Conservation (phyloP, 1,140 invertebrate genomes). For the Pseudomyrmex flavicornis region DNA sequence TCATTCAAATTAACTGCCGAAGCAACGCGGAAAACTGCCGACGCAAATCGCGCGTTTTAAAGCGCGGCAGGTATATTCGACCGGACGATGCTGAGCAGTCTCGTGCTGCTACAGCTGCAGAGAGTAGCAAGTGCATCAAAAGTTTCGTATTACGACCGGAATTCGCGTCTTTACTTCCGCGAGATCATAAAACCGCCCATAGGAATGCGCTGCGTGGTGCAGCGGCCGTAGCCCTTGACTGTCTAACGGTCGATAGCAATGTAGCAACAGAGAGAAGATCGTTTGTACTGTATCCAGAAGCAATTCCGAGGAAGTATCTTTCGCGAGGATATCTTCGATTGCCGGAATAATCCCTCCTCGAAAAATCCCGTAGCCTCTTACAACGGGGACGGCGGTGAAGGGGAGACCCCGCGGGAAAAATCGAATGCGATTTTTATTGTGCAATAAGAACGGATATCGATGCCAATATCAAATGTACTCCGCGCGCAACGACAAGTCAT, state of each 20-base stretch:
- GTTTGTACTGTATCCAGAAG: slow-evolving; percentile 17
- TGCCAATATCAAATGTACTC: slow-evolving; percentile 39
- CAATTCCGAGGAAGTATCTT: slow-evolving; percentile 42
- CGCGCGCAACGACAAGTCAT: slow-evolving; percentile 10
- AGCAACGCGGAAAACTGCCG: slow-evolving; percentile 5
- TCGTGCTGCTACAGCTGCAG: slow-evolving; percentile 71
- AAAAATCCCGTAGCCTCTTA: slow-evolving; percentile 27
- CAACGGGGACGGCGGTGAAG: not conserved
- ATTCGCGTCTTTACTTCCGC: slow-evolving; percentile 76
- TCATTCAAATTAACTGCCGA: slow-evolving; percentile 44
- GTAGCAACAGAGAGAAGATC: slow-evolving; percentile 10
- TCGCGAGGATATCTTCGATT: slow-evolving; percentile 31
- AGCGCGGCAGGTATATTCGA: slow-evolving; percentile 19
- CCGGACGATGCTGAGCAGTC: slow-evolving; percentile 44
- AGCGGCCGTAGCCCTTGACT: slow-evolving; percentile 45
- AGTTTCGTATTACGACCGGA: slow-evolving; percentile 75
- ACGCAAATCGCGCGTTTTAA: slow-evolving; percentile 7
- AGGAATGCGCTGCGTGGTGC: slow-evolving; percentile 71
- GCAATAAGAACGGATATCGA: slow-evolving; percentile 47
- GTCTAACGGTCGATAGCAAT: slow-evolving; percentile 14
- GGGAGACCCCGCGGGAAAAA: not conserved
- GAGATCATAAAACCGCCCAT: slow-evolving; percentile 78
- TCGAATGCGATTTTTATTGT: slow-evolving; percentile 43
- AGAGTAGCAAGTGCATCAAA: slow-evolving; percentile 77
- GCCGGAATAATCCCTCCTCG: slow-evolving; percentile 54